Evolutionary conservation across 2,113 vertebrate species (phyloP), one percentile per base, ranked within the genome.

Genomic region (Phasianus colchicus): DNA sequence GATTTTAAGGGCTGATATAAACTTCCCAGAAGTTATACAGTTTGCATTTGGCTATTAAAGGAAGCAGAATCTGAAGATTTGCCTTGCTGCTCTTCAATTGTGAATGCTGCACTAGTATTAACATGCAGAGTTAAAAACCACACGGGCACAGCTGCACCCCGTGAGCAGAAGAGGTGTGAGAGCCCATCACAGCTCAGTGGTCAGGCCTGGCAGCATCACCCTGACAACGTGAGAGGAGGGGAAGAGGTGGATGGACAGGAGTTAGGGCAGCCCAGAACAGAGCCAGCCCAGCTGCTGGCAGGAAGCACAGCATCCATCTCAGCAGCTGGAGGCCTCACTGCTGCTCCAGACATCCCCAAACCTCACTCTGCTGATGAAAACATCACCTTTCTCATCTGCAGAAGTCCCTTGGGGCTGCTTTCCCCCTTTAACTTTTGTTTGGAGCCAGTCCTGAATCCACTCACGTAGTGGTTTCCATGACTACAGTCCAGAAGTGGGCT

Each of bases 191-290:
- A 17, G 6, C 2, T 13, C 71, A 73, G 71, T 75, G 25, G 9
- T n/a, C 1, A 34, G 13, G 42, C 77, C 58, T 17, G 1, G 66
- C 70, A 87, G 89, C 43, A 88, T 43, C 81, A 63, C 10, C 36
- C 29, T 0, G 0, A 15, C 2, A 15, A 27, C 0, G 2, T 10
- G 24, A 70, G 14, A 84, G 32, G 57, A 42, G 2, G 27, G 30
- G 24, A n/a, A n/a, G 24, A 4, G 67, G 67, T 43, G 24, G 45
- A 48, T 4, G 13, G 76, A 13, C 3, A 55, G 10, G 3, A 2
- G 3, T 86, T 47, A 18, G 43, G n/a, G 34, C 7, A 11, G 73
- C 30, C 12, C 4, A 1, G 22, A 40, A 12, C 17, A 6, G 54
- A 67, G 10, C 24, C 71, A 54, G 65, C 34, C 40, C 52, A 48